Evolutionary conservation across 2,888 invertebrate species (phyloP), one percentile per base, ranked within the genome.

Genomic region (Dolichomitus sp.): DNA sequence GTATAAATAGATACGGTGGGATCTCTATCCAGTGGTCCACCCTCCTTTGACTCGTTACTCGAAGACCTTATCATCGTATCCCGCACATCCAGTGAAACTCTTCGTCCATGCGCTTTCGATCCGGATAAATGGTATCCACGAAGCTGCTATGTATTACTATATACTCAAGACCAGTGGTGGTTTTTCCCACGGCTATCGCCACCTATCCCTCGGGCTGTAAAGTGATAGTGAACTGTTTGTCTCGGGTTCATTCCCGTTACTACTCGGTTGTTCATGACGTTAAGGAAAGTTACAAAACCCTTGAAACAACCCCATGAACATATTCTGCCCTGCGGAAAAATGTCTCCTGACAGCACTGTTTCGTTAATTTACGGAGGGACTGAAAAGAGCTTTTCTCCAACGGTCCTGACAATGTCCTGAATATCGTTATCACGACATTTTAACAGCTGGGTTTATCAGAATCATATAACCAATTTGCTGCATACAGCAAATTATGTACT

Each of bases 101-200:
- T 52, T 74, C 69, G 63, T 42, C 40, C 61, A 66, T 61, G 66
- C 65, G 52, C 76, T 69, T 80, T 84, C 68, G 79, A 81, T 40
- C 77, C 68, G 59, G 77, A 86, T 86, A 81, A 86, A 84, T 77
- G 72, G 63, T 85, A 68, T 70, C 61, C 54, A 57, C 54, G 33
- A 73, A 69, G 27, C 68, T 11, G 37, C 50, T 72, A 61, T 59
- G 45, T 52, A 50, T 48, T n/a, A 30, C 50, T 42, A 54, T 68
- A 54, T 42, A 66, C 45, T 23, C 40, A 17, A 69, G 73, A 73
- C 65, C 65, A 77, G 42, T 74, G 70, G 74, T 74, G 52, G 52
- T 81, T 84, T 86, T 87, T 91, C 91, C 88, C 91, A 91, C 90
- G 88, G 79, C 85, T 83, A 89, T 86, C 87, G 85, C 83, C 75